Evolutionary conservation across 1,140 invertebrate species (phyloP).

Genomic region (Piezodorus guildinii): DNA sequence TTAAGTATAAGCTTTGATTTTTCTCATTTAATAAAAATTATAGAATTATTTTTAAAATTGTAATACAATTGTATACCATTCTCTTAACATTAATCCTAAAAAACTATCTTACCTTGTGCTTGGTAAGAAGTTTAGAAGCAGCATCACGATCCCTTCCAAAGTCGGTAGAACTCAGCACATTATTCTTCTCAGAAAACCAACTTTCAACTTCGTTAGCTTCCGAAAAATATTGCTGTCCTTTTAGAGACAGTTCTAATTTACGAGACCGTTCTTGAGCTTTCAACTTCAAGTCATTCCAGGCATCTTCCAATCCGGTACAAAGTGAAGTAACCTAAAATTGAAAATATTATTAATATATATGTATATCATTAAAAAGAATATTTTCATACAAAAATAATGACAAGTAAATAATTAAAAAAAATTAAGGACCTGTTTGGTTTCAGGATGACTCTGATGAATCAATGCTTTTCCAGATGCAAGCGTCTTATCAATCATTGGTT

Average conservation of each 20-base stretch:
- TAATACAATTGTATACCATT: too few relatives aligned
- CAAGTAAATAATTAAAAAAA: not conserved
- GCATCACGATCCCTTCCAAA: constrained; percentile 78
- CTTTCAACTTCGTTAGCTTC: constrained; percentile 86
- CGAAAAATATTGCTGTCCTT: constrained; percentile 79
- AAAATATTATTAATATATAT: not conserved
- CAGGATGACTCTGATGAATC: constrained; percentile 60
- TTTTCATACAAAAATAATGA: not conserved
- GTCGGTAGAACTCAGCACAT: constrained; percentile 67
- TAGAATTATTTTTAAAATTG: too few relatives aligned
- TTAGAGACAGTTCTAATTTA: constrained; percentile 72
- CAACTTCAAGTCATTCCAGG: constrained; percentile 57
- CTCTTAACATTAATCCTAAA: too few relatives aligned
- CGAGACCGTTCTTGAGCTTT: constrained; percentile 58
- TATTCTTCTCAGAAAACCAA: constrained; percentile 81
- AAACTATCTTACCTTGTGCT: constrained; percentile 60
- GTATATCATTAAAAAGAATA: too few relatives aligned
- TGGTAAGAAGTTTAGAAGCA: constrained; percentile 80
- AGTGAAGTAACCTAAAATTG: constrained; percentile 45
- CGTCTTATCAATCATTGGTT: constrained; percentile 69
- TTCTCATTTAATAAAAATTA: too few relatives aligned
- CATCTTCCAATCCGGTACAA: constrained; percentile 47
- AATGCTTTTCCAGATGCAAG: constrained; percentile 58
- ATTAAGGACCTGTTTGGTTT: constrained; percentile 49
- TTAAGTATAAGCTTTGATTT: too few relatives aligned